phyloP scores from a whole-genome alignment of 2,113 vertebrate genomes.

The Microtus richardsoni region DNA sequence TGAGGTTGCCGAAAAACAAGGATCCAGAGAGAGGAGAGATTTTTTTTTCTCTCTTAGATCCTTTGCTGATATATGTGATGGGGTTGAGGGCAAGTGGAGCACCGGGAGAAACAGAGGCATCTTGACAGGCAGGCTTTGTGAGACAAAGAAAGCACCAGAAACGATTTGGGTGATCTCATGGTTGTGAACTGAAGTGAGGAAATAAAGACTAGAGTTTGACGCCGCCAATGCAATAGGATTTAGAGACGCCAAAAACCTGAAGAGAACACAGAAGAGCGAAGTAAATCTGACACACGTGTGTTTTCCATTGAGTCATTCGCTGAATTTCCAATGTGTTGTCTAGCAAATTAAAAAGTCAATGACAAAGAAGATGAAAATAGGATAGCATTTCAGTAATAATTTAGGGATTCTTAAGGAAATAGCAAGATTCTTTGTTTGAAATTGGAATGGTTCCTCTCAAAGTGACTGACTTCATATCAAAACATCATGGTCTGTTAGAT shows the following conservation, averaged over 20 bases:
- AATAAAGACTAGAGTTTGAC: not conserved
- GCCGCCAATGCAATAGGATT: not conserved
- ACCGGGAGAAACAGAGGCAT: not conserved
- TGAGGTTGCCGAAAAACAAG: not conserved
- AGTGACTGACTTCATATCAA: not conserved
- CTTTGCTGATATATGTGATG: not conserved
- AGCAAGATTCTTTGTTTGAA: not conserved
- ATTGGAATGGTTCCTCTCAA: not conserved
- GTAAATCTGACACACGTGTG: not conserved
- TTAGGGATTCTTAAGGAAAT: not conserved
- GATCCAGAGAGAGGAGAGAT: not conserved
- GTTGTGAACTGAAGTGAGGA: not conserved
- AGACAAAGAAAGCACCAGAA: not conserved
- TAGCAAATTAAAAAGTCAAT: not conserved
- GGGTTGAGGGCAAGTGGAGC: not conserved
- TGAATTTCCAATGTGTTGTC: not conserved
- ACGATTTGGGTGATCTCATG: not conserved
- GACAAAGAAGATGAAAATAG: not conserved
- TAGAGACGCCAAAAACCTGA: not conserved
- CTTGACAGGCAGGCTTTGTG: not conserved
- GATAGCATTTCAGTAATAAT: not conserved
- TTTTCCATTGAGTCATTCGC: not conserved
- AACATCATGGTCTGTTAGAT: not conserved
- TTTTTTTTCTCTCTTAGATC: fast-evolving
- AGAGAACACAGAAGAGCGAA: not conserved